Evolutionary conservation across 2,888 invertebrate species (phyloP).

Genomic region (Pandemis cinnamomeana): DNA sequence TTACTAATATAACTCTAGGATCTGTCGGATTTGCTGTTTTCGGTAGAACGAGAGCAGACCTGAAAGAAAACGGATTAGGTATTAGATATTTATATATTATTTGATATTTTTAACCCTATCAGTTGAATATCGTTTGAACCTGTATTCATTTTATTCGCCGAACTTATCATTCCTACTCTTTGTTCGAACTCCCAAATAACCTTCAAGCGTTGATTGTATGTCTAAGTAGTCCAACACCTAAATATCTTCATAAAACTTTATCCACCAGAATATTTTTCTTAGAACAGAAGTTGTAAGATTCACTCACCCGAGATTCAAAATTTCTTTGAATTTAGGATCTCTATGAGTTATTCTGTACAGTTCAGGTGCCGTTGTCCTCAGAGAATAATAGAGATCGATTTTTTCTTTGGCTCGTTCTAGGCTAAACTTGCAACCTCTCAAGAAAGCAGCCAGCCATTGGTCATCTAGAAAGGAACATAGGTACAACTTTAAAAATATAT

Average conservation of each 20-base stretch:
- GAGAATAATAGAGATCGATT: conserved; percentile 84
- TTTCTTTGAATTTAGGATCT: conserved; percentile 57
- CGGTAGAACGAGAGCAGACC: conserved; percentile 55
- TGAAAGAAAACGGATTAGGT: conserved; percentile 45
- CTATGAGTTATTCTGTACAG: conserved; percentile 59
- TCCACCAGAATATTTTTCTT: no score
- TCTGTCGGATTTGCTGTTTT: conserved; percentile 54
- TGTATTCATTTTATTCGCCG: no score
- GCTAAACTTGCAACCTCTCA: conserved; percentile 86
- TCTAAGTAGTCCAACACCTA: no score
- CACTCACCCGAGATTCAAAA: conserved; percentile 57
- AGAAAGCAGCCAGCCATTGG: conserved; percentile 84
- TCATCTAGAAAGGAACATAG: conserved; percentile 72
- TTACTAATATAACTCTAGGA: conserved; percentile 79
- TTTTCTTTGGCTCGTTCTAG: conserved; percentile 85
- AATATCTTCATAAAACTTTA: no score
- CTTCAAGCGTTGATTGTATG: no score
- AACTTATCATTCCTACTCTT: no score
- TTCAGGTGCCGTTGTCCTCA: conserved; percentile 81
- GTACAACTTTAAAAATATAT: background rate
- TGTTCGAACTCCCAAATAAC: no score
- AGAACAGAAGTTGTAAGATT: background rate
- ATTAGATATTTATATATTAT: no score
- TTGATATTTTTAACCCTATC: no score
- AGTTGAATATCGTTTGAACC: no score